Conservation (phyloP, 2,888 invertebrate genomes). For the Ischnus inquisitorius region DNA sequence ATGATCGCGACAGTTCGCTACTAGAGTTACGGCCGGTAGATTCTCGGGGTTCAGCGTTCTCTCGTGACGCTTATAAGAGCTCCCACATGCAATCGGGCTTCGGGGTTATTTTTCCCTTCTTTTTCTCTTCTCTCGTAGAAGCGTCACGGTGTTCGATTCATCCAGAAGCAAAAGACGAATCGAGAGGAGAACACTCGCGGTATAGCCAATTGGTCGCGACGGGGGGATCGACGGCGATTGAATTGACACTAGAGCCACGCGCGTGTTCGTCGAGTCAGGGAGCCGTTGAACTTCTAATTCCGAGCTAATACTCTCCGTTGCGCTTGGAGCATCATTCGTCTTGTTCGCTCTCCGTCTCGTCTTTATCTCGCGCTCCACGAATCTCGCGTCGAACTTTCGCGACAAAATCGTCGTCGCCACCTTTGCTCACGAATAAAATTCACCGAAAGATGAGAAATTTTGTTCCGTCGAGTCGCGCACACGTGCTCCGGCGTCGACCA, state of each 20-base stretch:
- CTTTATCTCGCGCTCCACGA: background rate
- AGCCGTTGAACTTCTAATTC: conserved; percentile 35
- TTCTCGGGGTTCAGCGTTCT: conserved; percentile 29
- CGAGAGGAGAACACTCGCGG: too few relatives aligned
- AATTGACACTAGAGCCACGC: conserved; percentile 46
- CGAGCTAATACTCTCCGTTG: background rate
- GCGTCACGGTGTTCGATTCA: too few relatives aligned
- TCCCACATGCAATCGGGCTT: conserved; percentile 40
- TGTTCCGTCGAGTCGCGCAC: background rate
- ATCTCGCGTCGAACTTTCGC: background rate
- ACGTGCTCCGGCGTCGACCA: background rate
- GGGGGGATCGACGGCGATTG: conserved; percentile 38
- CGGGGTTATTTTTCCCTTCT: conserved; percentile 21
- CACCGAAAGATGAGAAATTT: background rate
- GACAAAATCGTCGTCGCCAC: background rate
- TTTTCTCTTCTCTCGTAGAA: conserved; percentile 17
- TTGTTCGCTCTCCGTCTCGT: background rate
- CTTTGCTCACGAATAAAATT: background rate
- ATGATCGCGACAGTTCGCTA: conserved; percentile 25
- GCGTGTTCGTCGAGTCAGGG: conserved; percentile 37
- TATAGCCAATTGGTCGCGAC: conserved; percentile 34
- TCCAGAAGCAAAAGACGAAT: too few relatives aligned
- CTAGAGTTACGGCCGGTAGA: conserved; percentile 16
- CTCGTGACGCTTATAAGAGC: conserved; percentile 13
- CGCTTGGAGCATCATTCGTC: background rate